Evolutionary conservation across 1,140 invertebrate species (phyloP), one percentile per base, ranked within the genome.

Genomic region (Drosophila oshimai): DNA sequence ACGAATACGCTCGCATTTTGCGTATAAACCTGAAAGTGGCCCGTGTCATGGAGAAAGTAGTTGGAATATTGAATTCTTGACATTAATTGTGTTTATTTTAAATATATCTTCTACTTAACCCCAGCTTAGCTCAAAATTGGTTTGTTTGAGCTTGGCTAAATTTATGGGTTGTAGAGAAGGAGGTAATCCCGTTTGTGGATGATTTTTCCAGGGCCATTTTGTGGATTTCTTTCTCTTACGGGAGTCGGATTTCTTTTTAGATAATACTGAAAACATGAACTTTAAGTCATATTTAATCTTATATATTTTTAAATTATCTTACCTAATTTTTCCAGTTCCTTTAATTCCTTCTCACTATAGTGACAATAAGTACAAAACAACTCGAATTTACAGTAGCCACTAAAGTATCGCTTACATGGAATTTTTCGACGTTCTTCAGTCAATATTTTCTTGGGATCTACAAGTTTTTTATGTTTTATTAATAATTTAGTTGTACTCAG

Each of bases 11-110:
- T 3, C 79, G 76, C 2, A 51, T 54, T n/a, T 44, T 90, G 28
- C 69, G 78, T 3, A 71, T 90, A 10, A 90, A 68, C 64, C 45
- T 90, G 22, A 87, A 83, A 29, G 65, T 90, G 4, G 74, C 76
- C 0, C 74, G 73, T n/a, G 44, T 87, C 10, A 89, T 90, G 78
- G 81, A 90, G 24, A 86, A 83, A 39, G 80, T 89, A 1, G 46
- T 54, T 33, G 12, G 20, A 2, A 69, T 89, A n/a, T 53, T 89
- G 26, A 81, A 81, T 51, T 29, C 26, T 57, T 36, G 44, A 44
- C 37, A 9, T 53, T 45, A 24, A 47, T 45, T 65, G 50, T 53
- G 46, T 5, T 28, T 6, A 36, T 39, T 74, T 1, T 37, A 39
- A 34, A 29, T 58, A 44, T 20, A 44, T 31, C 46, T 26, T 3